These are phyloP conservation scores for Rynchops niger DNA, from an alignment of 2,113 vertebrate species.

Conservation along the genomic window DNA sequence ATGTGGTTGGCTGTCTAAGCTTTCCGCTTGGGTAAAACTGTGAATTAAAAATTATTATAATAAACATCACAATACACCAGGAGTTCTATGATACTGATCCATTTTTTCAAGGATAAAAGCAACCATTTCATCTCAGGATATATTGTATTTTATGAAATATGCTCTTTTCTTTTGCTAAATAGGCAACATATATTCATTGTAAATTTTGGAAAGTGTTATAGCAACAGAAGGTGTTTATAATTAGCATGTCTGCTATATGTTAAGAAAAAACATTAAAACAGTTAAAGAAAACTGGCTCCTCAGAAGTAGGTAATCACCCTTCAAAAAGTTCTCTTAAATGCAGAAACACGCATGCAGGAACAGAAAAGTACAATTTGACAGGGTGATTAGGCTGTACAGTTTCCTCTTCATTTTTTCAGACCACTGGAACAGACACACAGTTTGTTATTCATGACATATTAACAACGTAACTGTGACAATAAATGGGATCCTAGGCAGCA, in stretches of 20 bases:
- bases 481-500: background rate
- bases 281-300: background rate
- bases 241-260: background rate
- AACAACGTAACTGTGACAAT: background rate
- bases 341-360: background rate
- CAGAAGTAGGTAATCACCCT: background rate
- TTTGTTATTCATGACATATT: background rate
- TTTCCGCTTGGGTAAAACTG: background rate
- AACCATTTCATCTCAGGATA: background rate
- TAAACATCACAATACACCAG: background rate
- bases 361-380: background rate
- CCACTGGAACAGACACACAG: background rate
- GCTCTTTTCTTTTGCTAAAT: background rate
- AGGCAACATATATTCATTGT: background rate
- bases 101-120: background rate
- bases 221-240: background rate
- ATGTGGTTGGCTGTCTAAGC: background rate
- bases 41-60: background rate
- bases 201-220: background rate
- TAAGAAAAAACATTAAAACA: background rate
- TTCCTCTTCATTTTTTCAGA: background rate
- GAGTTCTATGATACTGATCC: background rate
- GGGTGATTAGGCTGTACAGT: background rate
- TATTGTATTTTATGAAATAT: background rate
- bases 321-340: background rate